Evolutionary conservation across 2,113 vertebrate species (phyloP).

Genomic region (Rattus rattus): DNA sequence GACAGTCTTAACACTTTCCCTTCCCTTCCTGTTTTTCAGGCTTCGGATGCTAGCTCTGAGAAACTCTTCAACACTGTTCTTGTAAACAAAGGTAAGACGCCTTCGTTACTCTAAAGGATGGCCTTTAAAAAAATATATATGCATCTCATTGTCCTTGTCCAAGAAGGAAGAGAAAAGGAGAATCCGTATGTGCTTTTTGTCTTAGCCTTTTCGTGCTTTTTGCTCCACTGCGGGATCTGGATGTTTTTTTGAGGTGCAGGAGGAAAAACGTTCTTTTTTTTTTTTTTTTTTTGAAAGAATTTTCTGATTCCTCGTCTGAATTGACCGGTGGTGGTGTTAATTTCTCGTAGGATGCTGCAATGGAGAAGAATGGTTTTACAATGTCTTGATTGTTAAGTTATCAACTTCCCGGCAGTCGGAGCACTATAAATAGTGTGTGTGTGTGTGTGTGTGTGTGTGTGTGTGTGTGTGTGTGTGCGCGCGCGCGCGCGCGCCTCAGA

Average conservation of each 20-base stretch:
- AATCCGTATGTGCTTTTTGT: not conserved
- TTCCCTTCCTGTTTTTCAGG: slow-evolving; percentile 89
- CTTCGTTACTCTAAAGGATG: slow-evolving; percentile 32
- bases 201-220: not conserved
- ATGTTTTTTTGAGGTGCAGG: not conserved
- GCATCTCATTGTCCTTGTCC: not conserved
- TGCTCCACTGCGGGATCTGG: not conserved
- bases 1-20: slow-evolving; percentile 21
- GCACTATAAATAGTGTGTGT: slow-evolving; percentile 81
- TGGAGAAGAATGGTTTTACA: slow-evolving; percentile 71
- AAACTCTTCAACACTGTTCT: slow-evolving; percentile 95
- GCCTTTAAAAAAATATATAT: not conserved
- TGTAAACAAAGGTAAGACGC: slow-evolving; percentile 94
- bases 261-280: not conserved
- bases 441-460: not conserved
- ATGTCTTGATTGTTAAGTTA: slow-evolving; percentile 81
- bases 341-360: slow-evolving; percentile 68
- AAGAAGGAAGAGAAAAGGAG: not conserved
- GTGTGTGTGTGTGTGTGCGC: too few species aligned
- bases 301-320: not conserved
- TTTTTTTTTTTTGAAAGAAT: not conserved
- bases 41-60: slow-evolving; percentile 96
- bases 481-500: slow-evolving; percentile 30
- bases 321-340: not conserved
- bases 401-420: slow-evolving; percentile 67